Evolutionary conservation across 2,888 invertebrate genomes (phyloP).

Genomic region (Rapana venosa): DNA sequence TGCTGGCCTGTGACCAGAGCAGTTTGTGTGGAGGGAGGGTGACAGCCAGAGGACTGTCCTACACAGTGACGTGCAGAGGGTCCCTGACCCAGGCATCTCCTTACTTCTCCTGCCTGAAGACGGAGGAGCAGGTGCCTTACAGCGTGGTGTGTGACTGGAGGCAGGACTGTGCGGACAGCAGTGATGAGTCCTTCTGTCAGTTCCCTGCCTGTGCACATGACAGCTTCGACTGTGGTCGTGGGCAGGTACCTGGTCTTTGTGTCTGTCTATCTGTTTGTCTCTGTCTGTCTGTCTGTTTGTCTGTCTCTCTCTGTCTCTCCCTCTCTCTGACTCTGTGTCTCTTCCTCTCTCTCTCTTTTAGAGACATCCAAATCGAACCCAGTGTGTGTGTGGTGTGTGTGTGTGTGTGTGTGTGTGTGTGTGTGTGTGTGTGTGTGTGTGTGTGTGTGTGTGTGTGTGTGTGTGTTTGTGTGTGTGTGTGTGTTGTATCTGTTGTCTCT

Average conservation of each 20-base stretch:
- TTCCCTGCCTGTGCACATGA: background rate
- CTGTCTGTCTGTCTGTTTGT: too few relatives aligned
- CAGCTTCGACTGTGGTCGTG: background rate
- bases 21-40: background rate
- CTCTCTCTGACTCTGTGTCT: too few relatives aligned
- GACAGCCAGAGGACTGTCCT: background rate
- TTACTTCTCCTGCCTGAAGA: background rate
- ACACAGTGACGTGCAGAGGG: background rate
- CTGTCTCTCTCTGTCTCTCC: too few relatives aligned
- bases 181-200: conserved; percentile 6
- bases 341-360: too few relatives aligned
- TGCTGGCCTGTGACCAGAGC: background rate
- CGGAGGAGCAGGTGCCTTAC: background rate
- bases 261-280: too few relatives aligned
- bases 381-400: too few relatives aligned
- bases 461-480: too few relatives aligned
- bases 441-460: too few relatives aligned
- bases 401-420: too few relatives aligned
- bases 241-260: background rate
- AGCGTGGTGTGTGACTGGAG: conserved; percentile 1
- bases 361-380: too few relatives aligned
- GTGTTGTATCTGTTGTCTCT: too few relatives aligned
- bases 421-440: too few relatives aligned
- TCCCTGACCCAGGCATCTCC: background rate
- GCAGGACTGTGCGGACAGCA: background rate